Evolutionary conservation across 2,113 vertebrate genomes (phyloP).

Genomic region (Poeciliopsis retropinna): DNA sequence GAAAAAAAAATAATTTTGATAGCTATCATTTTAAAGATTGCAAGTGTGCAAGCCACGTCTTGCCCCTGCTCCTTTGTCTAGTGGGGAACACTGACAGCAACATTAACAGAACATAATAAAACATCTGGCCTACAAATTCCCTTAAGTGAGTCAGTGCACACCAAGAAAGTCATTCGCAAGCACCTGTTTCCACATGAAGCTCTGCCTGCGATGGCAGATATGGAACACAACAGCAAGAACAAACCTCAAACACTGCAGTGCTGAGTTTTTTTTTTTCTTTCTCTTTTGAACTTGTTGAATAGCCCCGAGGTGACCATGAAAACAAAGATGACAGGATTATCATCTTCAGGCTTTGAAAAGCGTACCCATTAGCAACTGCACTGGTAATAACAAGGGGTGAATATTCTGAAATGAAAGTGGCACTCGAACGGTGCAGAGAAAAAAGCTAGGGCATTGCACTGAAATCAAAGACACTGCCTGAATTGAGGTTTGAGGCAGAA

Average conservation of each 20-base stretch:
- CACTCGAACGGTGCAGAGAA: conserved; percentile 32
- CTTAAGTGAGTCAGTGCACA: conserved; percentile 48
- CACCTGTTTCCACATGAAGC: conserved; percentile 55
- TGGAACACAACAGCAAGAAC: conserved; percentile 11
- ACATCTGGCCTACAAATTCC: conserved; percentile 57
- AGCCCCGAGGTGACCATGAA: conserved; percentile 57
- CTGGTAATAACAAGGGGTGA: conserved; percentile 56
- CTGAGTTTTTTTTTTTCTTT: conserved; percentile 3
- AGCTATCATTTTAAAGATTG: conserved; percentile 15
- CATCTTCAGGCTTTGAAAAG: conserved; percentile 52
- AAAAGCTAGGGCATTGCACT: conserved; percentile 55
- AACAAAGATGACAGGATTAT: conserved; percentile 65
- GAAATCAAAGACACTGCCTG: conserved; percentile 63
- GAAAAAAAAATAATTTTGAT: conserved; percentile 17
- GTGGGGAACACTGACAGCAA: conserved; percentile 36
- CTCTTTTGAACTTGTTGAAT: conserved; percentile 56
- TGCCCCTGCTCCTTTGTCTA: conserved; percentile 17
- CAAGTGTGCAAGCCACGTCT: conserved; percentile 15
- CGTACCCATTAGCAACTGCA: conserved; percentile 51
- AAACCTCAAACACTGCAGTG: conserved; percentile 36
- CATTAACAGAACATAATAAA: conserved; percentile 60
- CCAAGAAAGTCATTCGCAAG: conserved; percentile 51
- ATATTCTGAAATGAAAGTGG: conserved; percentile 65
- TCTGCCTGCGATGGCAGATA: conserved; percentile 28
- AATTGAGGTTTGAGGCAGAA: conserved; percentile 59